phyloP scores from a whole-genome alignment of 2,888 invertebrate species.

The Trisateles emortualis region DNA sequence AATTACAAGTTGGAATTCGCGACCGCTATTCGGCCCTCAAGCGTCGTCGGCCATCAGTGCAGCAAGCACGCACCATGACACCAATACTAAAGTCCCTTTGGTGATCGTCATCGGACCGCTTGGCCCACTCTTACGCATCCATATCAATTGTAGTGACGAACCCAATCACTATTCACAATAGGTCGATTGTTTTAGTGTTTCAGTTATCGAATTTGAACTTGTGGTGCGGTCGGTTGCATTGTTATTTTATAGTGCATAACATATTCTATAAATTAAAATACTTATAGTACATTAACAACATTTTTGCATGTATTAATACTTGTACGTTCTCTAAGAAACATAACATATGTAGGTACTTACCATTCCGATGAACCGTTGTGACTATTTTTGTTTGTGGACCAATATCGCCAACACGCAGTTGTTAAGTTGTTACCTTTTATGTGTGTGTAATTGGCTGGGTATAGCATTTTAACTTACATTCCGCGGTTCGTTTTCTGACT shows the following conservation, averaged over 20 bases:
- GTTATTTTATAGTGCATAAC: constrained; percentile 40
- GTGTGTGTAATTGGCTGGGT: constrained; percentile 1
- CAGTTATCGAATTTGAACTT: constrained; percentile 76
- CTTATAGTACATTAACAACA: constrained; percentile 2
- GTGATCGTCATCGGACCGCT: constrained; percentile 57
- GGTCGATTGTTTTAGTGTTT: constrained; percentile 73
- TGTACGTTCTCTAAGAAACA: constrained; percentile 27
- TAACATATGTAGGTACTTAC: constrained; percentile 47
- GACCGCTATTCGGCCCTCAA: constrained; percentile 84
- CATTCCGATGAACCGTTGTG: constrained; percentile 52
- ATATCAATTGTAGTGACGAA: constrained; percentile 72
- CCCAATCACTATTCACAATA: constrained; percentile 71
- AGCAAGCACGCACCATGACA: constrained; percentile 76
- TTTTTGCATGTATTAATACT: constrained; percentile 15
- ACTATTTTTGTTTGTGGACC: constrained; percentile 58
- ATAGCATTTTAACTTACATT: constrained; percentile 14
- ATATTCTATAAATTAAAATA: constrained; percentile 11
- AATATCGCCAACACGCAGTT: constrained; percentile 49
- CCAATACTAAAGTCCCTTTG: constrained; percentile 77
- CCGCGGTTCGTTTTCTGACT: constrained; percentile 29
- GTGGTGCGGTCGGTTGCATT: constrained; percentile 71
- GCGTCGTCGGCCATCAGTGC: constrained; percentile 51
- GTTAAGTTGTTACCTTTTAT: constrained; percentile 8
- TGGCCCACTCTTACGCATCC: constrained; percentile 60
- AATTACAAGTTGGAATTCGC: constrained; percentile 85